Conservation (phyloP, 2,888 invertebrate genomes). For the Tetranychus piercei region DNA sequence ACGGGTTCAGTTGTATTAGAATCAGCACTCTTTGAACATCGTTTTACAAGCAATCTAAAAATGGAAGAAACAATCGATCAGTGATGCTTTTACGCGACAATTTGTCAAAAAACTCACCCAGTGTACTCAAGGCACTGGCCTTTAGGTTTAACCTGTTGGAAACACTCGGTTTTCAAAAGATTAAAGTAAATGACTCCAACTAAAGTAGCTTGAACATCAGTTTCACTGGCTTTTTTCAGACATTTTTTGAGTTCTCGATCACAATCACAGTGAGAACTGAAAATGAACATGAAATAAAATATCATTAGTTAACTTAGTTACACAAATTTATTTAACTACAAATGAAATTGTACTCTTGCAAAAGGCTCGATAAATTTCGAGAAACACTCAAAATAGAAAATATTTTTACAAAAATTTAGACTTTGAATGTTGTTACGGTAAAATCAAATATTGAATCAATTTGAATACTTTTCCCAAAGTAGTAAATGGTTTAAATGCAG, state of each 20-base stretch:
- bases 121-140: neutral
- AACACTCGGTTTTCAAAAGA: neutral
- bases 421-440: neutral
- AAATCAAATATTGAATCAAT: neutral
- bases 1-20: no score
- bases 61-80: neutral
- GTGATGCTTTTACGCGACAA: neutral
- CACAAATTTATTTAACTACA: neutral
- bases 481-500: neutral
- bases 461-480: neutral
- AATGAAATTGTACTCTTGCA: no score
- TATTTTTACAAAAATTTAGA: neutral
- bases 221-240: neutral
- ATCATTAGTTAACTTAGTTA: neutral
- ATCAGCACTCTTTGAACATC: no score
- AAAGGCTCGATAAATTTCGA: no score
- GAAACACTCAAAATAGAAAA: neutral
- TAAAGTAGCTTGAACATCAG: neutral
- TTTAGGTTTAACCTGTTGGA: neutral
- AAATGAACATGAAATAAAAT: neutral
- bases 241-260: neutral
- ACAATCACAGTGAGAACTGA: neutral
- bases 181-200: neutral
- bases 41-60: neutral
- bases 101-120: neutral